A percentile compares a stretch with the other conserved stretches of the same genome.
Evolutionary conservation across 2,888 invertebrate species (phyloP).

Genomic region (Acrocyrtus sp.): DNA sequence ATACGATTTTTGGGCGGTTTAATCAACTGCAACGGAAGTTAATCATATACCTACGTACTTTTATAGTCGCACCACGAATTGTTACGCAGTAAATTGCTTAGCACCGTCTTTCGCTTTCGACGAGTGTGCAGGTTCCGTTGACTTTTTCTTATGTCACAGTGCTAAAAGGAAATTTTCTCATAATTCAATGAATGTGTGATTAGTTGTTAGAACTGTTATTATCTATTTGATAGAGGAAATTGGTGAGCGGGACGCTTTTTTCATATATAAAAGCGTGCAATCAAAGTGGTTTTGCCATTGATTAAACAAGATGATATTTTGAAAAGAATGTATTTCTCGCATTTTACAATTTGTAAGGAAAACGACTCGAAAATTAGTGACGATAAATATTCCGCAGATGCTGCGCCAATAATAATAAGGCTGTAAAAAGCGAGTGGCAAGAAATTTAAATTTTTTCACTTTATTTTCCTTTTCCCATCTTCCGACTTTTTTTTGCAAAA

Average conservation of each 20-base stretch:
- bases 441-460: conserved; percentile 35
- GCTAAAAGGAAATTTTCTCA: no score
- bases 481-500: conserved; percentile 34
- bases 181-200: conserved; percentile 20
- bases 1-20: no score
- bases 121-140: conserved; percentile 3
- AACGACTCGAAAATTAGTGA: conserved; percentile 27
- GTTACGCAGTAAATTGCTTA: no score
- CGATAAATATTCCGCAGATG: conserved; percentile 38
- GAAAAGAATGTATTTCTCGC: conserved; percentile 16
- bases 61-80: no score
- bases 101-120: conserved; percentile 3
- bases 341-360: conserved; percentile 17
- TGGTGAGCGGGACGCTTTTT: not conserved
- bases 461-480: conserved; percentile 18
- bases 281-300: conserved; percentile 5
- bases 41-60: no score
- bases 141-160: no score
- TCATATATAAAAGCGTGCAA: not conserved
- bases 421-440: conserved; percentile 1
- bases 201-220: no score
- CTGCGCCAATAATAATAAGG: conserved; percentile 9
- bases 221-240: conserved; percentile 2
- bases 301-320: not conserved
- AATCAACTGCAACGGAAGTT: no score